A percentile compares a stretch with the other conserved stretches of the same genome.
phyloP scores from a whole-genome alignment of 2,888 invertebrate species.

The Eupeodes luniger region DNA sequence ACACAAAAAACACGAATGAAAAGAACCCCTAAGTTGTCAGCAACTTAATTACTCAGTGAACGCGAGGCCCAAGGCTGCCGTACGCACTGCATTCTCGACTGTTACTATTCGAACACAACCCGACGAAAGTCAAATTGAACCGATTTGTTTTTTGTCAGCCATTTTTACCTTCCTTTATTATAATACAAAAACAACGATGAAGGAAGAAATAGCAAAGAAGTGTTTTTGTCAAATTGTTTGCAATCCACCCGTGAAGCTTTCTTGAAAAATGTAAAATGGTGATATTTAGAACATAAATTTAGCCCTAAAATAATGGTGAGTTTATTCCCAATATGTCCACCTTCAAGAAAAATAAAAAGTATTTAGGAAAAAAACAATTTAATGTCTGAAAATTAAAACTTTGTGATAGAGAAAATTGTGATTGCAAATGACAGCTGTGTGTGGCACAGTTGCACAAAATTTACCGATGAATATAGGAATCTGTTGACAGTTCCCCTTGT shows the following conservation, averaged over 20 bases:
- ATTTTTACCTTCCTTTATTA: constrained; percentile 59
- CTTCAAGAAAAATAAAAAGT: not conserved
- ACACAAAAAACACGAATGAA: too few species aligned
- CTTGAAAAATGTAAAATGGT: constrained; percentile 63
- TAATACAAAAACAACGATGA: constrained; percentile 72
- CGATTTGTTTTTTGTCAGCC: constrained; percentile 67
- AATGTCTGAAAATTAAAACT: constrained; percentile 38
- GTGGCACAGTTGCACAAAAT: constrained; percentile 73
- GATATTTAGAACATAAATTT: constrained; percentile 53
- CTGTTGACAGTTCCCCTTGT: constrained; percentile 68
- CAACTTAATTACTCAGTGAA: too few species aligned
- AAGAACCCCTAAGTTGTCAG: too few species aligned
- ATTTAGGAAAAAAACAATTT: constrained; percentile 1
- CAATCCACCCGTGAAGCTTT: constrained; percentile 68
- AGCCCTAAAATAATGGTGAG: constrained; percentile 47
- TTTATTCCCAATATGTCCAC: constrained; percentile 4
- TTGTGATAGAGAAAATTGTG: constrained; percentile 67
- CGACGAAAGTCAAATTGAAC: constrained; percentile 60
- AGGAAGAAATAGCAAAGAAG: constrained; percentile 70
- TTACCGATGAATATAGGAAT: constrained; percentile 71
- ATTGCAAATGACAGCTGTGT: constrained; percentile 76
- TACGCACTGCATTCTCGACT: not conserved
- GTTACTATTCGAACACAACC: not conserved
- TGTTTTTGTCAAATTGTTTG: constrained; percentile 76
- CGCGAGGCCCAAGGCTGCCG: too few species aligned